Conservation (phyloP, 1,140 invertebrate genomes). For the Telenomus remus region DNA sequence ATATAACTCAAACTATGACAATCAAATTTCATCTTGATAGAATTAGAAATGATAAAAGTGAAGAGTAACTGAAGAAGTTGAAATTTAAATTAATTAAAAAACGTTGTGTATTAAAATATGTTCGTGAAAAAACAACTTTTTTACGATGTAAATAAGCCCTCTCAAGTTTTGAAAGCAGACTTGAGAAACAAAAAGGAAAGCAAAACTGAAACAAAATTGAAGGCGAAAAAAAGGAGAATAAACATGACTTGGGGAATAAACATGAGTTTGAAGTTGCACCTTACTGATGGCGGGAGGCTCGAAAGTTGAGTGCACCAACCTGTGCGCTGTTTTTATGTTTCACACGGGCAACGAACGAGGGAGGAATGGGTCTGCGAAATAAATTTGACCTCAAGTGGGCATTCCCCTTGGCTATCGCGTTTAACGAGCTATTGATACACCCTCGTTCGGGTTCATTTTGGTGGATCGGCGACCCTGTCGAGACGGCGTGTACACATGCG, state of each 20-base stretch:
- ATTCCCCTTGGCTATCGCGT: constrained; percentile 52
- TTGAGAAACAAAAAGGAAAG: no score
- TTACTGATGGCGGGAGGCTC: not conserved
- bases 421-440: constrained; percentile 75
- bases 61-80: no score
- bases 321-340: constrained; percentile 66
- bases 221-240: not conserved
- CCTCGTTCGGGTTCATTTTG: constrained; percentile 37
- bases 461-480: constrained; percentile 25
- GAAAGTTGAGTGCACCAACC: constrained; percentile 55
- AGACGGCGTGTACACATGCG: constrained; percentile 46
- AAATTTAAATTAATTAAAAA: no score
- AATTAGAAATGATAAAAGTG: no score
- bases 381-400: constrained; percentile 69
- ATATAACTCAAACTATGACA: no score
- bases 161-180: no score
- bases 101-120: no score
- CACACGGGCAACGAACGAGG: constrained; percentile 56
- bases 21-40: no score
- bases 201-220: no score
- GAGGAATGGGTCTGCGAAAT: constrained; percentile 59
- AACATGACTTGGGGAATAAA: no score
- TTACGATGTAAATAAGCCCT: no score
- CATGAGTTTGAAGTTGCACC: constrained; percentile 12
- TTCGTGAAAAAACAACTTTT: not conserved